These are phyloP conservation scores for Pantala flavescens DNA, from an alignment of 1,140 invertebrate species.

Conservation along the genomic window DNA sequence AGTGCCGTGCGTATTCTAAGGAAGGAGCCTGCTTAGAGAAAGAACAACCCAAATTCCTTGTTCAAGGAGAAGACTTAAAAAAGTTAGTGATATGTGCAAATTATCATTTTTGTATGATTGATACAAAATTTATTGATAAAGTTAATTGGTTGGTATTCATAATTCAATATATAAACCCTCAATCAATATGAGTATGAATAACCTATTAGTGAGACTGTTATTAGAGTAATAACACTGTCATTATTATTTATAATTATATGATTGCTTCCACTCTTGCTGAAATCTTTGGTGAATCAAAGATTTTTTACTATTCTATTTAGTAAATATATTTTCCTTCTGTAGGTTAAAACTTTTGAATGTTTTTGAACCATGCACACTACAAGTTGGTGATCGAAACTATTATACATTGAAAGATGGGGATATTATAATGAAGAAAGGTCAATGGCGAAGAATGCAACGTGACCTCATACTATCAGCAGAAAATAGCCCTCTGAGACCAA, in stretches of 20 bases:
- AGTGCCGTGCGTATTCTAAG: slow-evolving; percentile 62
- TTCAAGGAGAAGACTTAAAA: slow-evolving; percentile 63
- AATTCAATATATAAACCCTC: too few species aligned
- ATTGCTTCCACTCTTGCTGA: too few species aligned
- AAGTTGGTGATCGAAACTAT: slow-evolving; percentile 73
- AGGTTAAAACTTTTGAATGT: slow-evolving; percentile 69
- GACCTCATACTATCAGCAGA: slow-evolving; percentile 23
- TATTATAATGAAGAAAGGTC: slow-evolving; percentile 41
- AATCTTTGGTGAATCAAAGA: too few species aligned
- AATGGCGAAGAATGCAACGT: slow-evolving; percentile 43
- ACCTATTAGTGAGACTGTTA: too few species aligned
- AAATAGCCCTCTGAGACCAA: slow-evolving; percentile 11
- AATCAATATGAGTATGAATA: too few species aligned
- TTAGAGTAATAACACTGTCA: too few species aligned
- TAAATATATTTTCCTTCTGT: slow-evolving; percentile 11
- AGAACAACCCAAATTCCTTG: slow-evolving; percentile 54
- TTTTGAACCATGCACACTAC: slow-evolving; percentile 78
- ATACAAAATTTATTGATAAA: too few species aligned
- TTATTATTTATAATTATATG: too few species aligned
- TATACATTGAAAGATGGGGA: slow-evolving; percentile 51
- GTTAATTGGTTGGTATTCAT: too few species aligned
- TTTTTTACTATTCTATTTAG: too few species aligned
- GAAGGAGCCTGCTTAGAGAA: slow-evolving; percentile 44
- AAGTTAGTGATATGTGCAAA: too few species aligned
- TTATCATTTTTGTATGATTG: too few species aligned